Evolutionary conservation across 2,888 invertebrate genomes (phyloP).

Genomic region (Euproctis similis): DNA sequence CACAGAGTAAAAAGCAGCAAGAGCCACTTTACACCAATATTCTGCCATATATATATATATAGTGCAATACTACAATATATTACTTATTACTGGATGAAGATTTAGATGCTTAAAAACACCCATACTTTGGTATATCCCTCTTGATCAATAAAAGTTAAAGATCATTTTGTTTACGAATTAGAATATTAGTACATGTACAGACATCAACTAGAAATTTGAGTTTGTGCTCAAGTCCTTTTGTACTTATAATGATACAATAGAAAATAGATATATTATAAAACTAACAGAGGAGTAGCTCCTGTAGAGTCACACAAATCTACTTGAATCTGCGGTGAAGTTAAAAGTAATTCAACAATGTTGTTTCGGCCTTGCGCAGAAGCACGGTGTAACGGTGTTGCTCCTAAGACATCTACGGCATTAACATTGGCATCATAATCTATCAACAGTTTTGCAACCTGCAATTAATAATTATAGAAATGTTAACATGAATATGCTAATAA

Average conservation of each 20-base stretch:
- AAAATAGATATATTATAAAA: slow-evolving; percentile 14
- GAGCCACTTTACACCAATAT: too few species aligned
- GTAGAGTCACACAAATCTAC: slow-evolving; percentile 79
- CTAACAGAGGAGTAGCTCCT: slow-evolving; percentile 85
- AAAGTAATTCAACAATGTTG: slow-evolving; percentile 79
- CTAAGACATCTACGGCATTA: slow-evolving; percentile 80
- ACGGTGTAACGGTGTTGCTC: slow-evolving; percentile 85
- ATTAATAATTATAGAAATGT: slow-evolving; percentile 7
- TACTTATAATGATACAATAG: too few species aligned
- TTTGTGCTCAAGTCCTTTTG: too few species aligned
- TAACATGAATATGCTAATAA: too few species aligned
- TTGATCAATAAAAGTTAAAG: too few species aligned
- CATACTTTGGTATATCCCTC: too few species aligned
- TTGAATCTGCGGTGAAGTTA: slow-evolving; percentile 70
- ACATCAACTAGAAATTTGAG: background rate
- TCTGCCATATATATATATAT: too few species aligned
- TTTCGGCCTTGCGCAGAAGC: slow-evolving; percentile 79
- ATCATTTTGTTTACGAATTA: too few species aligned
- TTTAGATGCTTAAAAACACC: too few species aligned
- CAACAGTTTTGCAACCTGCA: slow-evolving; percentile 80
- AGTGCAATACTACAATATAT: too few species aligned
- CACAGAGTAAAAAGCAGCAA: too few species aligned
- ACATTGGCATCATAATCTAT: slow-evolving; percentile 81
- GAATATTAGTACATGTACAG: background rate
- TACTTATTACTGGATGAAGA: too few species aligned